phyloP scores from a whole-genome alignment of 2,113 vertebrate genomes.

The Microcebus murinus region DNA sequence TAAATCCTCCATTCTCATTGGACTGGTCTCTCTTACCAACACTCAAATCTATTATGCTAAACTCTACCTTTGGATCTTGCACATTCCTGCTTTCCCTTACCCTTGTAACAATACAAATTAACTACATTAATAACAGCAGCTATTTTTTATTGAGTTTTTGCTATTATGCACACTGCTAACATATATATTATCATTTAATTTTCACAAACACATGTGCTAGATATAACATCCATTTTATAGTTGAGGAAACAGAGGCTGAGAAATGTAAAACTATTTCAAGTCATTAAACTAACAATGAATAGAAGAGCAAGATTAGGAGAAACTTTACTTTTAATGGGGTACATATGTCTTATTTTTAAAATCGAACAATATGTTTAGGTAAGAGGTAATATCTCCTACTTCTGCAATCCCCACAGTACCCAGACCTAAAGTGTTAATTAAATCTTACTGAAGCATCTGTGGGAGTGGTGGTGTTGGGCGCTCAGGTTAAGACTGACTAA shows the following conservation, averaged over 20 bases:
- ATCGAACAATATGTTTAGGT: background rate
- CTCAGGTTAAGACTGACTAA: background rate
- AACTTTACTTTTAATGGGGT: background rate
- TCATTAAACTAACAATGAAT: slow-evolving; percentile 15
- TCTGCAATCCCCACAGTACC: background rate
- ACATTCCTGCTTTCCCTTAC: background rate
- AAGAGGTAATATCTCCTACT: background rate
- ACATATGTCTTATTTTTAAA: slow-evolving; percentile 21
- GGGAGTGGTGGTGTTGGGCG: background rate
- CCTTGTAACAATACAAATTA: background rate
- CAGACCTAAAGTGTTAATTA: background rate
- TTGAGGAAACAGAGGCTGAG: background rate
- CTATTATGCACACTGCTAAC: background rate
- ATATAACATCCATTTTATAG: slow-evolving; percentile 16
- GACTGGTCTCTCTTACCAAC: background rate
- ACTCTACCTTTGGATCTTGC: background rate
- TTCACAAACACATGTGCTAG: background rate
- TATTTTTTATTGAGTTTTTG: background rate
- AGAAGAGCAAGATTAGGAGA: background rate
- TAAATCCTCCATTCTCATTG: background rate
- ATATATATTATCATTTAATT: slow-evolving; percentile 18
- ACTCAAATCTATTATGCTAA: background rate
- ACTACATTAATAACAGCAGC: background rate
- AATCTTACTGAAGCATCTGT: background rate
- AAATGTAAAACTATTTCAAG: background rate